A percentile compares a stretch with the other conserved stretches of the same genome.
Conservation (phyloP, 2,888 invertebrate species). For the Heliconius hortense region DNA sequence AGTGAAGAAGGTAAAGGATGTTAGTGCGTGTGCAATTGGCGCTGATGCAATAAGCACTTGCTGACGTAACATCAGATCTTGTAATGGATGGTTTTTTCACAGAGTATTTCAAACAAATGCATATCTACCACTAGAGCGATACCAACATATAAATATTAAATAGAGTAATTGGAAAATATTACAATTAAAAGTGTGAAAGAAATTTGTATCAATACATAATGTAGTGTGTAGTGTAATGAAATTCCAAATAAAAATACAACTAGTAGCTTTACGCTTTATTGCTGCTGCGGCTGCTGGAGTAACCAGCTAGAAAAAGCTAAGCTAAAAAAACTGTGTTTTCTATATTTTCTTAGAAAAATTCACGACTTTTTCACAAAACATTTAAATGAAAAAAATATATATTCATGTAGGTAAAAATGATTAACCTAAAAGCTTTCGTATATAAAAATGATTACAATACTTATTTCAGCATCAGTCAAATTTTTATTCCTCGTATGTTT, state of each 20-base stretch:
- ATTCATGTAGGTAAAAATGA: neutral
- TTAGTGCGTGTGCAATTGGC: slow-evolving; percentile 9
- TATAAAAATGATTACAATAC: slow-evolving; percentile 44
- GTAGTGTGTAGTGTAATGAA: too few species aligned
- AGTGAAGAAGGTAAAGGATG: slow-evolving; percentile 21
- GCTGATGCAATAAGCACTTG: slow-evolving; percentile 14
- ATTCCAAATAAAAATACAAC: neutral
- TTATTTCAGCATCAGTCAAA: slow-evolving; percentile 53
- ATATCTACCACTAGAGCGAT: neutral
- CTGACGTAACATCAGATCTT: slow-evolving; percentile 3
- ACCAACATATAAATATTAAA: too few species aligned
- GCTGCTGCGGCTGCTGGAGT: too few species aligned
- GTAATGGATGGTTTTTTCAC: slow-evolving; percentile 11
- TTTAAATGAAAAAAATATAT: neutral
- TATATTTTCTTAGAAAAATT: neutral
- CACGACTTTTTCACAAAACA: neutral
- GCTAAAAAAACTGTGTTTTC: neutral
- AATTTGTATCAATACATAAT: too few species aligned
- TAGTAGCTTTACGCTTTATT: neutral
- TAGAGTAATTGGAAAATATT: neutral
- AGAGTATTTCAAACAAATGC: slow-evolving; percentile 6
- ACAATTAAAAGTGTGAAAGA: neutral
- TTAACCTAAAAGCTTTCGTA: slow-evolving; percentile 33
- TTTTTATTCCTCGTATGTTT: slow-evolving; percentile 72
- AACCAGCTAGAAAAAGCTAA: neutral